phyloP scores from a whole-genome alignment of 2,797 vertebrate genomes.

The Craterocephalus amniculus region DNA sequence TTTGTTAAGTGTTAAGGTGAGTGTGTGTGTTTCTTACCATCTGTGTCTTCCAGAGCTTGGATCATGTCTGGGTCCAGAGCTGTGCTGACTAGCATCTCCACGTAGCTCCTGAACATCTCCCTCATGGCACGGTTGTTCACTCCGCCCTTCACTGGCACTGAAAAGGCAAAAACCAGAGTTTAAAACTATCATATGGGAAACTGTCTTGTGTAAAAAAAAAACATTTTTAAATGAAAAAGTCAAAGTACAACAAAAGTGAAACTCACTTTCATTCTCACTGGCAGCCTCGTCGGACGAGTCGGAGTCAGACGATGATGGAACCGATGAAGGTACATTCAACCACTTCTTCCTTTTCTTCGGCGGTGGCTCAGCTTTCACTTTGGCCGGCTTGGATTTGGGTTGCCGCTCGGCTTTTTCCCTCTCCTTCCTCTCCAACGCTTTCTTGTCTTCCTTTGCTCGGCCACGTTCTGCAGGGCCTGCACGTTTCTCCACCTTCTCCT shows the following conservation, averaged over 20 bases:
- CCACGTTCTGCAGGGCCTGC: conserved; percentile 53
- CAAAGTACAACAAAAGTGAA: neutral
- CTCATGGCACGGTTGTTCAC: conserved; percentile 92
- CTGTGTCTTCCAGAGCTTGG: conserved; percentile 93
- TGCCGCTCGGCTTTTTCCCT: conserved; percentile 70
- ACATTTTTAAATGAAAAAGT: too few species aligned
- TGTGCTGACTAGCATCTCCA: conserved; percentile 95
- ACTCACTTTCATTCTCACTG: conserved; percentile 89
- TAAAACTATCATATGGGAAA: neutral
- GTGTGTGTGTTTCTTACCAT: conserved; percentile 78
- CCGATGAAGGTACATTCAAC: conserved; percentile 85
- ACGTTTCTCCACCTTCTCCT: conserved; percentile 59
- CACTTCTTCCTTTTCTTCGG: conserved; percentile 93
- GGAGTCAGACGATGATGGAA: conserved; percentile 89
- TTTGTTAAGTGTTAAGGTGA: conserved; percentile 7
- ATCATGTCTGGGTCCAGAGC: conserved; percentile 96
- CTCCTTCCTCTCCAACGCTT: conserved; percentile 69
- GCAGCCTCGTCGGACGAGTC: conserved; percentile 89
- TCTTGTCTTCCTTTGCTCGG: conserved; percentile 74
- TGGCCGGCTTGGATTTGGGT: conserved; percentile 77
- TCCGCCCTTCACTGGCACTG: conserved; percentile 83
- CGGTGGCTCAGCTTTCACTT: conserved; percentile 85
- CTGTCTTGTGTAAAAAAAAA: neutral
- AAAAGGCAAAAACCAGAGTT: neutral
- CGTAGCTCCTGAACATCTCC: conserved; percentile 96